Conservation (phyloP, 2,113 vertebrate genomes). For the Progne subis region DNA sequence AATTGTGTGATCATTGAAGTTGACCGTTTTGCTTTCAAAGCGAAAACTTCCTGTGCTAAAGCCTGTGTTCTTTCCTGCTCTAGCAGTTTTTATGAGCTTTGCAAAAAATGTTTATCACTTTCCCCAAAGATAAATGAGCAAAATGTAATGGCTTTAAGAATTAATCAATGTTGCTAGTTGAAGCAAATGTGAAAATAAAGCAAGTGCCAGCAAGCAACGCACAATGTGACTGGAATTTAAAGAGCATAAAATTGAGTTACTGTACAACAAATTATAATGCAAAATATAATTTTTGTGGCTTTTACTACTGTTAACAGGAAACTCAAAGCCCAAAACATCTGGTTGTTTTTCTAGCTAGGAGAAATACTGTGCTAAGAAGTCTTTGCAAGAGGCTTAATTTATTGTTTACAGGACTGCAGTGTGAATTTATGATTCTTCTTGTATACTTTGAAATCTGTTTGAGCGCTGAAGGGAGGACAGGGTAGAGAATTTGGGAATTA, state of each 20-base stretch:
- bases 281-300: background rate
- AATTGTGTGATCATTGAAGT: background rate
- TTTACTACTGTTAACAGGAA: background rate
- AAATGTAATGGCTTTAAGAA: conserved; percentile 1
- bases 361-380: background rate
- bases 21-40: background rate
- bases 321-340: background rate
- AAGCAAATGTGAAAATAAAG: conserved; percentile 11
- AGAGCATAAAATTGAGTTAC: background rate
- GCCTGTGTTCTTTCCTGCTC: background rate
- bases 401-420: background rate
- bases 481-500: background rate
- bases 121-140: background rate
- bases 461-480: background rate
- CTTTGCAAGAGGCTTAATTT: background rate
- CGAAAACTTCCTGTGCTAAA: background rate
- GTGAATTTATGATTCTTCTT: background rate
- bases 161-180: background rate
- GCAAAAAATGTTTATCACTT: background rate
- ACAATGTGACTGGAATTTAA: conserved; percentile 16
- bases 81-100: background rate
- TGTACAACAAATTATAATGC: background rate
- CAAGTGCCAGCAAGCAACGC: background rate
- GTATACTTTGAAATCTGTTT: background rate
- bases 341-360: background rate